Conservation (phyloP, 2,113 vertebrate genomes). For the Camelus bactrianus region DNA sequence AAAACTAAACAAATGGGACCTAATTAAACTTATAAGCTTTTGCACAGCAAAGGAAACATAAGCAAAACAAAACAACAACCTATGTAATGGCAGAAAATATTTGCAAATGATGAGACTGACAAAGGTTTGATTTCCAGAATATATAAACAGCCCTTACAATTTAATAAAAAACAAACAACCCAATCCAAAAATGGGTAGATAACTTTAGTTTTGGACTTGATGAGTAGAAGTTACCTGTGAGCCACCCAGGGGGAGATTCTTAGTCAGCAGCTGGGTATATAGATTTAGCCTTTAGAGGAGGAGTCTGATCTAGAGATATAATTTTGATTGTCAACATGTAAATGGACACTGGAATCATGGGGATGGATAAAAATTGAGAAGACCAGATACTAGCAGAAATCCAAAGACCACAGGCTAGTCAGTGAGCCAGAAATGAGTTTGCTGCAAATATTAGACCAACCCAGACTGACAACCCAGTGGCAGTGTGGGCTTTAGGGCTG, state of each 20-base stretch:
- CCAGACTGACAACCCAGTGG: neutral
- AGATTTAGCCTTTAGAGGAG: neutral
- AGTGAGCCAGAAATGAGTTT: neutral
- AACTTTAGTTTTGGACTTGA: neutral
- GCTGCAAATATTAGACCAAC: neutral
- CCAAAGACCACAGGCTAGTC: neutral
- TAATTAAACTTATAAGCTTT: too few species aligned
- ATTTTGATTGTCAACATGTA: neutral
- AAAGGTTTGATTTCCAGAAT: too few species aligned
- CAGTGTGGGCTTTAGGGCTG: neutral
- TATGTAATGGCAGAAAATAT: too few species aligned
- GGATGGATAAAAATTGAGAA: neutral
- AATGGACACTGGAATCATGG: neutral
- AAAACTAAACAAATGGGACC: too few species aligned
- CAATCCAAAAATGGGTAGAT: too few species aligned
- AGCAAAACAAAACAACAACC: too few species aligned
- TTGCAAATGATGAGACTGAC: too few species aligned
- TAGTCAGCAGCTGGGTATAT: neutral
- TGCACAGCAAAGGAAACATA: too few species aligned
- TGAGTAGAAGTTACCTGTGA: neutral
- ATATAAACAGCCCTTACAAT: too few species aligned
- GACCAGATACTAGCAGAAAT: neutral
- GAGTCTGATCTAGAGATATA: neutral
- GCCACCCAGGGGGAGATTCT: neutral
- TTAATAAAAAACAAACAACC: too few species aligned